Percentiles rank a stretch among this genome's conserved stretches.
Conservation (phyloP, 2,113 vertebrate species). For the Piprites chloris region DNA sequence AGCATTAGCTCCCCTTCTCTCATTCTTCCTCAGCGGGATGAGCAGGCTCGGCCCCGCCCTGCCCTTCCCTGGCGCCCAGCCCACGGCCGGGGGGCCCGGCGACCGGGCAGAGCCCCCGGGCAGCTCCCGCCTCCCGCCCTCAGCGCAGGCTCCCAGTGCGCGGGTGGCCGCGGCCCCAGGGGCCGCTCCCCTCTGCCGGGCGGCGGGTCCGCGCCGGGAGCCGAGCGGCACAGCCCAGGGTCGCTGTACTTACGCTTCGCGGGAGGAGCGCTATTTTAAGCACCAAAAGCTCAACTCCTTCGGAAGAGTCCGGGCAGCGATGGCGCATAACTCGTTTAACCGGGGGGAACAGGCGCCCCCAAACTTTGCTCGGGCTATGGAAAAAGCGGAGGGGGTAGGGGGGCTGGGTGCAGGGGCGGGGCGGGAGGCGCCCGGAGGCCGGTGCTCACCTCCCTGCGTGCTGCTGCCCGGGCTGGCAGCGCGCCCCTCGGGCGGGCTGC, state of each 20-base stretch:
- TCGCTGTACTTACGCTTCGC: constrained; percentile 11
- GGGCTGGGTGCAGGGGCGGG: not conserved
- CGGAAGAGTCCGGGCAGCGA: not conserved
- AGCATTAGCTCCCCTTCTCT: accelerated
- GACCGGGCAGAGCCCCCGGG: not conserved
- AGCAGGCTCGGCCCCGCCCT: not conserved
- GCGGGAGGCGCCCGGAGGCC: not conserved
- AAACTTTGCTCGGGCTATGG: not conserved
- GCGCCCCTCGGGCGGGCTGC: too few species aligned
- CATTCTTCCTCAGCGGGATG: not conserved
- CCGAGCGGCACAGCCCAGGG: not conserved
- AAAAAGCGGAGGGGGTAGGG: not conserved
- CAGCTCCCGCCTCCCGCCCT: not conserved
- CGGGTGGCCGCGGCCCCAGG: not conserved
- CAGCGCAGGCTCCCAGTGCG: not conserved
- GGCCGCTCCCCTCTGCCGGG: not conserved
- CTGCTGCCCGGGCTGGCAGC: not conserved
- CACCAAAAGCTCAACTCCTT: not conserved
- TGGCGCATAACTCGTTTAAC: not conserved
- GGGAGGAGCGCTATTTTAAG: not conserved
- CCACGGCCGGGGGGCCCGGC: not conserved
- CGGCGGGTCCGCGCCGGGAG: not conserved
- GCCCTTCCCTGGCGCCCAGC: not conserved
- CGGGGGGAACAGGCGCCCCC: not conserved
- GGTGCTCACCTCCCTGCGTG: not conserved